phyloP scores from a whole-genome alignment of 1,140 invertebrate genomes.

The Drosophila teissieri region DNA sequence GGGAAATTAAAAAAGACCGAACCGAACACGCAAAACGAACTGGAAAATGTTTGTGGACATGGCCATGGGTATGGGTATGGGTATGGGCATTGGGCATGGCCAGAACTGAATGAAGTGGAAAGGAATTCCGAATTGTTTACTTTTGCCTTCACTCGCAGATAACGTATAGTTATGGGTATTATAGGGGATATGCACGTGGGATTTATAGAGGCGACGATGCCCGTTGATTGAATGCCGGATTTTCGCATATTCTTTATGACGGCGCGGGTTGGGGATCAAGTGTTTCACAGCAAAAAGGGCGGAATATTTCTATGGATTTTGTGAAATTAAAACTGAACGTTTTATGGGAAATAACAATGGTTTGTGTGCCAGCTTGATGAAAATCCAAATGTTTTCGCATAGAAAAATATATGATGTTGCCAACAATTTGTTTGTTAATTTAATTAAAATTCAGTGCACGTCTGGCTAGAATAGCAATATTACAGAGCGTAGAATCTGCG shows the following conservation, averaged over 20 bases:
- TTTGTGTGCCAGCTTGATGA: background rate
- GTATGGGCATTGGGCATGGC: constrained; percentile 7
- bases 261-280: constrained; percentile 7
- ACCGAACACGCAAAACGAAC: constrained; percentile 33
- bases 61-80: background rate
- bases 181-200: constrained; percentile 32
- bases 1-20: constrained; percentile 64
- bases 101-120: constrained; percentile 30
- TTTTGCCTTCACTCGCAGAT: constrained; percentile 53
- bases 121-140: constrained; percentile 51
- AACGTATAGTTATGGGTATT: constrained; percentile 47
- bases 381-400: background rate
- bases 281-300: background rate
- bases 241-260: constrained; percentile 26
- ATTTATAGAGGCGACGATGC: constrained; percentile 41
- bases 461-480: no score
- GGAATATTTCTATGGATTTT: constrained; percentile 18
- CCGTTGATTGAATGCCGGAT: constrained; percentile 52
- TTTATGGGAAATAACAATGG: constrained; percentile 6
- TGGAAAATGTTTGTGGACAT: constrained; percentile 32
- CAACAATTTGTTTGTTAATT: constrained; percentile 2
- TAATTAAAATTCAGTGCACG: background rate
- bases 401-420: background rate
- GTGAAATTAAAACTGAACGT: constrained; percentile 25
- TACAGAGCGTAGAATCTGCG: background rate